Base-by-base conservation (phyloP, 1,140 invertebrate species). In the Colletes gigas region DNA sequence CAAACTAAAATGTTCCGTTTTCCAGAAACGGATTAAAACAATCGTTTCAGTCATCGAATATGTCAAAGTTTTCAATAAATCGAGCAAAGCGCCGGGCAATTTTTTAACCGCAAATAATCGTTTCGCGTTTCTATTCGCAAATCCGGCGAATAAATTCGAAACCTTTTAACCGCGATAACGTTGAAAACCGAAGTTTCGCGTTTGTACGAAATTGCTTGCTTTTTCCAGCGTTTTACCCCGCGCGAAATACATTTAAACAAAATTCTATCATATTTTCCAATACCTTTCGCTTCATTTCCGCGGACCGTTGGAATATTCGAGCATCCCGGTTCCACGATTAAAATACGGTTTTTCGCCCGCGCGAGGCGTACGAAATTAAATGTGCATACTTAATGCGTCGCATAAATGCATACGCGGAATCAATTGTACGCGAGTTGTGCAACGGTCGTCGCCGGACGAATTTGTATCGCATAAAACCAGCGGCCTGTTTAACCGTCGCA, bases 351-450 rank as follows among this genome's bases (percentile, higher is more conserved):
- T n/a, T 59, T 6, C 17, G 15, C 39, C 39, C 5, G 14, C 15
- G 41, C 12, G 15, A 3, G 30, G 17, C n/a, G 54, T 59, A 71
- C 59, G 44, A 71, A 19, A 71, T 71, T 44, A 57, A 71, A 57
- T 12, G 39, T 3, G 54, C 68, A 71, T 59, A 71, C 59, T 59
- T 71, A 71, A 59, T 21, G 54, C 7, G 5, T 70, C 66, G 66
- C 47, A 54, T 68, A 68, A 68, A 68, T 54, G 50, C 19, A 54
- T 68, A 50, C 21, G 39, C 15, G 17, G 39, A 44, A 65, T n/a
- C 14, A 44, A 50, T 50, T 30, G 30, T 30, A 30, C 10, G 39
- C 63, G 63, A 17, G 14, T 5, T 5, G 3, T 19, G 4, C 17
- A 4, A 62, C 9, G 41, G 8, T 6, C 9, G 5, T 8, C 19